A percentile compares a stretch with the other conserved stretches of the same genome.
These are phyloP conservation scores for Polypterus senegalus DNA, from an alignment of 2,113 vertebrate species.

Conservation along the genomic window DNA sequence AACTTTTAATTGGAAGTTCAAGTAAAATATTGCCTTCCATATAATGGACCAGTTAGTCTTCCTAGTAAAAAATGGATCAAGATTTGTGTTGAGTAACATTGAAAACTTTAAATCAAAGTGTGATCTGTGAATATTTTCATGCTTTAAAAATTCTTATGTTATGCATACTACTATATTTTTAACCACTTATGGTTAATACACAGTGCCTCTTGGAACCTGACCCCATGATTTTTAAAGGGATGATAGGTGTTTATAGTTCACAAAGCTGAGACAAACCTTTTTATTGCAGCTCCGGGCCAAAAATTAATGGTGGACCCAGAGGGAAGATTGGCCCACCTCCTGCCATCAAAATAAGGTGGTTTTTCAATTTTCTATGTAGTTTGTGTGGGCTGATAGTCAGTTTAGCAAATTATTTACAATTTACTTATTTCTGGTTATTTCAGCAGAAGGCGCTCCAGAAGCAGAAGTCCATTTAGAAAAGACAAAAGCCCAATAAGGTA, in stretches of 20 bases:
- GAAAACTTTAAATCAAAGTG: no score
- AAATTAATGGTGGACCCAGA: constrained; percentile 82
- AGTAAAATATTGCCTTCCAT: no score
- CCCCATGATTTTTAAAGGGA: neutral
- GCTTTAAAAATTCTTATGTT: no score
- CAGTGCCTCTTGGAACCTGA: neutral
- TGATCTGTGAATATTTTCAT: no score
- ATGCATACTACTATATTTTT: no score
- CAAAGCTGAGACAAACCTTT: constrained; percentile 34
- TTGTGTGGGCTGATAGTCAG: constrained; percentile 26
- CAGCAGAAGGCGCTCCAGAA: constrained; percentile 70
- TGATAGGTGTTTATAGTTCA: constrained; percentile 1
- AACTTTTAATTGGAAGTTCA: no score
- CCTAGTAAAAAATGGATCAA: no score
- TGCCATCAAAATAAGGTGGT: constrained; percentile 82
- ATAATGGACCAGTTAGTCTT: no score
- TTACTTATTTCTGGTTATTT: constrained; percentile 20
- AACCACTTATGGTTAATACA: no score
- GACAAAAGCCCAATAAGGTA: constrained; percentile 91
- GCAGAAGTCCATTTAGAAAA: constrained; percentile 82
- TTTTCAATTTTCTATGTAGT: constrained; percentile 29
- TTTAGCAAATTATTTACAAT: neutral
- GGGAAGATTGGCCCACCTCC: constrained; percentile 83
- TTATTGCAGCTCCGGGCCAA: constrained; percentile 74
- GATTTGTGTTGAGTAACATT: no score